Evolutionary conservation across 1,140 invertebrate genomes (phyloP).

Genomic region (Augochlora pura): DNA sequence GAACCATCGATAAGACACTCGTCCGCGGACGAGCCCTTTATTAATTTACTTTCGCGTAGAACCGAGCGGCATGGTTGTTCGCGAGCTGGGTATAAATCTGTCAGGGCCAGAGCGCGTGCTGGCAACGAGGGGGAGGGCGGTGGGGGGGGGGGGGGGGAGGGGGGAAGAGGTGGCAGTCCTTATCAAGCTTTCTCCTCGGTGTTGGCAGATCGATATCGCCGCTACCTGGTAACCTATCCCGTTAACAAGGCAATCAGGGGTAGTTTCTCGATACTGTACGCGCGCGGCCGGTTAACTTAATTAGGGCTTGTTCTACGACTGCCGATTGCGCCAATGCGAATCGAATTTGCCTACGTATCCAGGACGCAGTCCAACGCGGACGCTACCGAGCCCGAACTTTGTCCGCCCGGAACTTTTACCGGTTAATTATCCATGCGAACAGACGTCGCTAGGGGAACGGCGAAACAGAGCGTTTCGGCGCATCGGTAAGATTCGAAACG

Average conservation of each 20-base stretch:
- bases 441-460: too few relatives aligned
- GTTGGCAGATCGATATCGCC: conserved; percentile 72
- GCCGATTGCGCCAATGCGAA: conserved; percentile 65
- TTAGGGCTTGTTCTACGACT: conserved; percentile 75
- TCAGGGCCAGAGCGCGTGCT: conserved; percentile 23
- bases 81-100: conserved; percentile 66
- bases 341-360: conserved; percentile 41
- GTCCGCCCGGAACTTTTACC: not conserved
- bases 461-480: too few relatives aligned
- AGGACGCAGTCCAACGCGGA: conserved; percentile 14
- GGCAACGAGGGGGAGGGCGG: not conserved
- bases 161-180: conserved; percentile 56
- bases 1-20: conserved; percentile 15
- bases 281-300: conserved; percentile 73
- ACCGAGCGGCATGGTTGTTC: conserved; percentile 22
- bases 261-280: conserved; percentile 75
- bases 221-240: conserved; percentile 69
- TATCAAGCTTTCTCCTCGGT: conserved; percentile 66
- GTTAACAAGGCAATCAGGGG: conserved; percentile 76
- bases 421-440: too few relatives aligned
- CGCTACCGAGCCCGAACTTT: not conserved
- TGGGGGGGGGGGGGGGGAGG: not conserved
- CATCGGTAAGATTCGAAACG: too few relatives aligned
- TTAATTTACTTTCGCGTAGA: conserved; percentile 52
- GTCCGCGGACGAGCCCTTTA: conserved; percentile 36